Evolutionary conservation across 2,888 invertebrate species (phyloP), one percentile per base, ranked within the genome.

Genomic region (Brachypterus glaber): DNA sequence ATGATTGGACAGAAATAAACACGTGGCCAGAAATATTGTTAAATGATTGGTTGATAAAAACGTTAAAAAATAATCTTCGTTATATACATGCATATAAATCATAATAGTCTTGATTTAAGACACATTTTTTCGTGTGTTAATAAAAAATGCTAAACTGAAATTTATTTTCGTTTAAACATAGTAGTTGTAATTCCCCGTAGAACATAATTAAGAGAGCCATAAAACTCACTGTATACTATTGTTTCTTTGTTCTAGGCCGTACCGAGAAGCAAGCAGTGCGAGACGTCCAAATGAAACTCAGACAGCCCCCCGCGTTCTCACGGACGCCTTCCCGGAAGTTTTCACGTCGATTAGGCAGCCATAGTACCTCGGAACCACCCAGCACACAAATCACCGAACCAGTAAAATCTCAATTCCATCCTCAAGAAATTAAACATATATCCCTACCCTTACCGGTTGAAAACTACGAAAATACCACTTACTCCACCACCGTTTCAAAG

Each of bases 271-370:
- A 77, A 72, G 66, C 73, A 56, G 55, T 72, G 54, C 49, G 72
- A 64, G 59, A 71, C 62, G 72, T 63, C 7, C 66, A 67, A 44
- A 54, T 64, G 49, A 62, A 63, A 45, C 57, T 63, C 3, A 51
- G 67, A 36, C 63, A 63, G 18, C 76, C 76, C 4, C 76, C 77
- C 13, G 68, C 72, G 24, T 79, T 80, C 55, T 73, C 75, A 27
- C 64, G 79, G 37, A 74, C 75, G 14, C 77, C 79, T 2, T 79
- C 78, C 46, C 66, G 76, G 45, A 62, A 77, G 40, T 78, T 75
- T 50, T 76, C 76, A 49, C 63, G 76, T 44, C 64, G 82, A 48
- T 72, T 77, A 63, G 70, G 70, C 24, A 34, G 18, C 18, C 45
- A 43, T 9, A 39, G 39, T 13, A 30, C 17, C 15, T 37, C 44